Conservation (phyloP, 1,140 invertebrate species). For the Drosophila truncata region DNA sequence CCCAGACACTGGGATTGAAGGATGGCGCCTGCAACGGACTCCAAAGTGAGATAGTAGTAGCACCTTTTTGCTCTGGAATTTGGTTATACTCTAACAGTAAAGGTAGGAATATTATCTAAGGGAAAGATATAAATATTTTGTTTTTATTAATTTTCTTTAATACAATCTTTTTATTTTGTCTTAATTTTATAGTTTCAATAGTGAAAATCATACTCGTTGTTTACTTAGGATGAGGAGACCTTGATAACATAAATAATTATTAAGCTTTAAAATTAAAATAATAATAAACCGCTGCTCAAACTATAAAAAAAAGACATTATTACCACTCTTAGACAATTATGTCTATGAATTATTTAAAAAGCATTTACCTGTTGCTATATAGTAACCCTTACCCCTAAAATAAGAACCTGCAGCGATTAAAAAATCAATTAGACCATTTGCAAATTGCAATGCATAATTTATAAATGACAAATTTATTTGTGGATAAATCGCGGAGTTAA, state of each 20-base stretch:
- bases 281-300: neutral
- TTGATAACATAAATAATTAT: neutral
- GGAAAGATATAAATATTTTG: neutral
- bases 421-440: neutral
- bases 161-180: neutral
- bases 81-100: slow-evolving; percentile 13
- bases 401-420: neutral
- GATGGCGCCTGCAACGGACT: slow-evolving; percentile 46
- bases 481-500: neutral
- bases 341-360: neutral
- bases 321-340: neutral
- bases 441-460: slow-evolving; percentile 14
- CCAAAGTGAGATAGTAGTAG: slow-evolving; percentile 7
- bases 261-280: neutral
- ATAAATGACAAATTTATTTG: neutral
- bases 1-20: slow-evolving; percentile 15
- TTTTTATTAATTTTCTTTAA: neutral
- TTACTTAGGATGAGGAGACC: neutral
- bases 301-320: neutral
- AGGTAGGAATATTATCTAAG: neutral
- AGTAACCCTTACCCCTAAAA: neutral
- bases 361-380: neutral
- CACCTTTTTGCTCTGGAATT: slow-evolving; percentile 33
- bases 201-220: neutral
- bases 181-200: neutral